Percentiles rank a stretch among this genome's conserved stretches.
These are phyloP conservation scores for Drosophila borealis DNA, from an alignment of 2,888 invertebrate species.

Conservation along the genomic window DNA sequence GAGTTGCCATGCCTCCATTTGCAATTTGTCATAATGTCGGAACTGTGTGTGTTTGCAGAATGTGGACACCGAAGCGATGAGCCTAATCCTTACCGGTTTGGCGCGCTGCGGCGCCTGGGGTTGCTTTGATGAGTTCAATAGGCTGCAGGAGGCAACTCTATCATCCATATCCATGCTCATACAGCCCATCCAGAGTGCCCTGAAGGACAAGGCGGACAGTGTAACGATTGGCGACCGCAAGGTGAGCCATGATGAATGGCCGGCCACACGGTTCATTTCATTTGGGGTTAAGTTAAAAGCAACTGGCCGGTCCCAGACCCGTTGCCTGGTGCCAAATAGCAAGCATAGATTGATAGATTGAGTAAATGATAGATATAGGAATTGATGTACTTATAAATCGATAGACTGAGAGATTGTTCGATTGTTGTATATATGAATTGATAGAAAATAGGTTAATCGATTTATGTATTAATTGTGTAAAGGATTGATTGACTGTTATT, in stretches of 20 bases:
- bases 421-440: no score
- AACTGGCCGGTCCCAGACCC: background rate
- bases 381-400: no score
- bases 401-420: no score
- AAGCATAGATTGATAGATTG: background rate
- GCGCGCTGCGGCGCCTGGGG: conserved; percentile 99
- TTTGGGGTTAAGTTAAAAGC: background rate
- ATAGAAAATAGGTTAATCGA: no score
- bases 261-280: conserved; percentile 7
- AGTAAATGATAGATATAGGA: background rate
- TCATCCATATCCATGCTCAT: conserved; percentile 98
- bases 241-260: conserved; percentile 80
- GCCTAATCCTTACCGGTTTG: conserved; percentile 95
- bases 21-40: conserved; percentile 64
- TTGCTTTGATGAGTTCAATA: conserved; percentile 99
- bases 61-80: conserved; percentile 97
- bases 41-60: conserved; percentile 87
- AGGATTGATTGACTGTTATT: no score
- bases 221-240: conserved; percentile 86
- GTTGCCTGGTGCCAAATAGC: no score
- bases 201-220: conserved; percentile 87
- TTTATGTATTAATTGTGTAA: no score
- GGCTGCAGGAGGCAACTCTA: conserved; percentile 96
- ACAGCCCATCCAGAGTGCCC: conserved; percentile 94
- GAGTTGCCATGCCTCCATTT: conserved; percentile 43